Conservation (phyloP, 2,113 vertebrate genomes). For the Danionella cerebrum region DNA sequence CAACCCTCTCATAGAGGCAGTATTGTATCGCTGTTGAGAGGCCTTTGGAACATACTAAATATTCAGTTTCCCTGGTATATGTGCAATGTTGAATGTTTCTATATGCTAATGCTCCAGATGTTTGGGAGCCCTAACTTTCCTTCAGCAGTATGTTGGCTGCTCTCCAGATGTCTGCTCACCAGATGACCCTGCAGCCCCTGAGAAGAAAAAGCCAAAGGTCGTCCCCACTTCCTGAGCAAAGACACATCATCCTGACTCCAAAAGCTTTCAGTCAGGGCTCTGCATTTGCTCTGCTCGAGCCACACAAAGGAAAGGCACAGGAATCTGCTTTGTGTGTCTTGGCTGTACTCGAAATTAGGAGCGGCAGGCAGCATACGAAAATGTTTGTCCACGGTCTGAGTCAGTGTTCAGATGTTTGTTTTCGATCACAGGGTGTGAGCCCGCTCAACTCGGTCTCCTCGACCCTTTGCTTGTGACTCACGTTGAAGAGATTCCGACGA, state of each 20-base stretch:
- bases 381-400: not conserved
- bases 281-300: slow-evolving; percentile 3
- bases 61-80: no score
- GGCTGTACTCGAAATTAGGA: not conserved
- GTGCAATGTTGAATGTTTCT: no score
- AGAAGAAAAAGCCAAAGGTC: slow-evolving; percentile 14
- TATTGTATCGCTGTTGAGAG: slow-evolving; percentile 9
- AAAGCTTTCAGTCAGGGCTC: not conserved
- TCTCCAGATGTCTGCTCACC: slow-evolving; percentile 7
- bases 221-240: slow-evolving; percentile 9
- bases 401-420: not conserved
- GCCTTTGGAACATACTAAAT: not conserved
- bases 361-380: not conserved
- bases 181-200: slow-evolving; percentile 2
- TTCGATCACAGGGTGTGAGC: not conserved
- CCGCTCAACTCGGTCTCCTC: not conserved
- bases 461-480: not conserved
- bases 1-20: slow-evolving; percentile 8
- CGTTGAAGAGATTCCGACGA: slow-evolving; percentile 30
- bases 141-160: not conserved
- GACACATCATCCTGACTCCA: not conserved
- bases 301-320: slow-evolving; percentile 1
- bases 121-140: not conserved
- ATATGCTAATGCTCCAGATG: not conserved
- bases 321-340: not conserved